Percentiles rank a stretch among this genome's conserved stretches.
Evolutionary conservation across 2,888 invertebrate species (phyloP).

Genomic region (Andrena dorsata): DNA sequence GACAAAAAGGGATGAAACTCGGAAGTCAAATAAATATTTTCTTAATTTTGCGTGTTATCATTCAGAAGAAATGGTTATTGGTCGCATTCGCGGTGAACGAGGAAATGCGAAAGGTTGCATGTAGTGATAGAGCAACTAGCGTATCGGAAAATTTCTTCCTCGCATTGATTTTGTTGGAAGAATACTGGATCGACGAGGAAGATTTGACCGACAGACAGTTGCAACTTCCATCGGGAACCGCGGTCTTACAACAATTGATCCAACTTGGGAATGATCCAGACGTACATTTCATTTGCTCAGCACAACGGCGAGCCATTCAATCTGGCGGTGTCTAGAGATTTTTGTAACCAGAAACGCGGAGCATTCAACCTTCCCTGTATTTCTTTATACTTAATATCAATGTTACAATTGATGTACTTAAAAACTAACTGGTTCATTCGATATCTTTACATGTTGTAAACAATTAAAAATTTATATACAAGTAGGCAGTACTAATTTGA

Average conservation of each 20-base stretch:
- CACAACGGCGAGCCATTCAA: conserved; percentile 21
- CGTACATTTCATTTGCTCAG: conserved; percentile 37
- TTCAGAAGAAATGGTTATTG: not conserved
- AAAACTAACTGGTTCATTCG: too few species aligned
- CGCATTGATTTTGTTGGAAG: conserved; percentile 11
- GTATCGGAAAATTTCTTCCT: conserved; percentile 31
- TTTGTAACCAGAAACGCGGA: conserved; percentile 24
- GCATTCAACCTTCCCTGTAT: not conserved
- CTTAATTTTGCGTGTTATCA: not conserved
- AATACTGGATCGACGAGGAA: conserved; percentile 7
- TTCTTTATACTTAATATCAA: too few species aligned
- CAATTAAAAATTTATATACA: not conserved
- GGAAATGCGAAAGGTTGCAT: not conserved
- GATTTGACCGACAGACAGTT: not conserved
- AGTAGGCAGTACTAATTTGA: not conserved
- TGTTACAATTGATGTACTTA: too few species aligned
- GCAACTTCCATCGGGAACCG: not conserved
- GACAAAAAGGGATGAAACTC: not conserved
- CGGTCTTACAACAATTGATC: conserved; percentile 51
- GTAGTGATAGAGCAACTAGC: not conserved
- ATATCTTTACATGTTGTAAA: too few species aligned
- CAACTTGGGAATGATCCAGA: conserved; percentile 51
- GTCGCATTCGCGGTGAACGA: not conserved
- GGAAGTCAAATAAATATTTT: not conserved
- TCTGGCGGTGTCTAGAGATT: conserved; percentile 23